phyloP scores from a whole-genome alignment of 2,797 vertebrate genomes.

The Mastacembelus armatus region DNA sequence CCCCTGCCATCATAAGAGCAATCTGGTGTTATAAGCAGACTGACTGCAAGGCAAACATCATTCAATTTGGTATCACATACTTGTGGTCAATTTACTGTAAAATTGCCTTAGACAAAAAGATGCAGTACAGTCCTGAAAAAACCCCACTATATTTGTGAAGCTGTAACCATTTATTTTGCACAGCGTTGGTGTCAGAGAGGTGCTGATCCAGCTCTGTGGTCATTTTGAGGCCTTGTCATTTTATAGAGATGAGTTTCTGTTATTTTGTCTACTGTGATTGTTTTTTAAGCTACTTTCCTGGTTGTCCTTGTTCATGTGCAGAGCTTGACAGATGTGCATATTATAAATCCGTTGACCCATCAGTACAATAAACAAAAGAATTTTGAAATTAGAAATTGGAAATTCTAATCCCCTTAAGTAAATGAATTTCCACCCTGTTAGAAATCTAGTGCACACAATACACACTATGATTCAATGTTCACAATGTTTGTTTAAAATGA shows the following conservation, averaged over 20 bases:
- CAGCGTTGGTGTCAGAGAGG: too few species aligned
- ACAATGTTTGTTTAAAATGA: slow-evolving; percentile 23
- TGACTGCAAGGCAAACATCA: neutral
- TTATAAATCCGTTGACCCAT: slow-evolving; percentile 52
- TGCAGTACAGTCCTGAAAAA: too few species aligned
- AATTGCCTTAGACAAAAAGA: neutral
- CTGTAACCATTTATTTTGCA: too few species aligned
- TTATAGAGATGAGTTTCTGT: neutral
- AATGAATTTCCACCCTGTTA: slow-evolving; percentile 40
- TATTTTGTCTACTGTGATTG: slow-evolving; percentile 5
- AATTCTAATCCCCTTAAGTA: slow-evolving; percentile 51
- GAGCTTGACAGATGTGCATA: slow-evolving; percentile 22
- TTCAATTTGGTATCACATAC: too few species aligned
- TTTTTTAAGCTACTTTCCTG: neutral
- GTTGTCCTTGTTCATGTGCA: slow-evolving; percentile 5
- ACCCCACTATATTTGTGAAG: too few species aligned
- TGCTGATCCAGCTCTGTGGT: neutral
- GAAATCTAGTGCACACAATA: neutral
- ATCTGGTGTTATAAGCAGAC: neutral
- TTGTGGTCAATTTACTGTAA: neutral
- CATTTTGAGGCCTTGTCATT: neutral
- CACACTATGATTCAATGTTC: slow-evolving; percentile 21
- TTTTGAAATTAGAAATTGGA: too few species aligned
- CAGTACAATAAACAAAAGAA: slow-evolving; percentile 32
- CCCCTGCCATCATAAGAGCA: neutral